These are phyloP conservation scores for Spinibarbus caldwelli DNA, from an alignment of 2,797 vertebrate species.

Conservation along the genomic window DNA sequence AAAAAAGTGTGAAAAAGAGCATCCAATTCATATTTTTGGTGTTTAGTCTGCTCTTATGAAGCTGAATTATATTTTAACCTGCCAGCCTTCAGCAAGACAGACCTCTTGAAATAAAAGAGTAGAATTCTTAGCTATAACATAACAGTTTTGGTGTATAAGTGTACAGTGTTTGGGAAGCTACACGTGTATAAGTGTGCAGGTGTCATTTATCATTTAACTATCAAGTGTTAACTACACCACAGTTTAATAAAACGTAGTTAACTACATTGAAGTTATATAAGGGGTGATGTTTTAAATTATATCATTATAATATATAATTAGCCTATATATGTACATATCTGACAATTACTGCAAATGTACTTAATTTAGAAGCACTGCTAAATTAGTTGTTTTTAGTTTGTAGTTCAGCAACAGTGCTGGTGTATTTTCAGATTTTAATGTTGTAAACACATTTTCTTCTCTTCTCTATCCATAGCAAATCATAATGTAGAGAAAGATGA, in stretches of 20 bases:
- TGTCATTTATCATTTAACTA: background rate
- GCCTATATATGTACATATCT: too few relatives aligned
- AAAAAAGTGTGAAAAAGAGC: constrained; percentile 41
- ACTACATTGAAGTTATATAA: too few relatives aligned
- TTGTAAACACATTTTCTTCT: background rate
- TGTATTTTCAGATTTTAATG: background rate
- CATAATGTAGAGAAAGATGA: constrained; percentile 10
- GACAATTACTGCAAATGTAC: background rate
- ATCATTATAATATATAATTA: too few relatives aligned
- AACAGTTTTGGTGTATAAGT: background rate
- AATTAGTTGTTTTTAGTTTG: background rate
- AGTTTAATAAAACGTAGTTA: background rate
- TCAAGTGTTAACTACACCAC: too few relatives aligned
- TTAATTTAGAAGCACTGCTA: background rate
- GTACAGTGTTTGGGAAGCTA: background rate
- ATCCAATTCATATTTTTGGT: constrained; percentile 39
- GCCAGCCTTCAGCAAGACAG: background rate
- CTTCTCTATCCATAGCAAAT: background rate
- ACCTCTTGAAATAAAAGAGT: background rate
- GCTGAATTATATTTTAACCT: constrained; percentile 10
- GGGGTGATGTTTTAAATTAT: too few relatives aligned
- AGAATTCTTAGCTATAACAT: background rate
- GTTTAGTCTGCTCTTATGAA: constrained; percentile 7
- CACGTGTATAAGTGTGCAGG: too few relatives aligned
- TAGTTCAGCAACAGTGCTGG: background rate